Percentiles rank a stretch among this genome's conserved stretches.
phyloP scores from a whole-genome alignment of 2,888 invertebrate genomes.

The Sarcophaga caerulescens region DNA sequence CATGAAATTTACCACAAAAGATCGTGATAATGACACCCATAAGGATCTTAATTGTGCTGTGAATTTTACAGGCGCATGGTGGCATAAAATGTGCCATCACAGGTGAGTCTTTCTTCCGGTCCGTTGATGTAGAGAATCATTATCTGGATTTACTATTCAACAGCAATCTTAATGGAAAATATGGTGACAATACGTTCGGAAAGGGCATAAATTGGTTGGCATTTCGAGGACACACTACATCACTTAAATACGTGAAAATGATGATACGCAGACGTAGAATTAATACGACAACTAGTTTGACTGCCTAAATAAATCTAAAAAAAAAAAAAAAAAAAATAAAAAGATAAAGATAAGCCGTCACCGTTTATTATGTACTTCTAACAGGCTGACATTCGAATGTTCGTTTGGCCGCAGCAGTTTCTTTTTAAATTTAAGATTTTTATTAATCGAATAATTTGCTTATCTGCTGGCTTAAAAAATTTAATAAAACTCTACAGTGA shows the following conservation, averaged over 20 bases:
- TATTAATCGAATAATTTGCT: no score
- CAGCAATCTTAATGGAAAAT: constrained; percentile 37
- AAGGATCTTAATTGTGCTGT: constrained; percentile 19
- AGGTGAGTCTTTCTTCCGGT: not conserved
- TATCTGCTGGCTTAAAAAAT: no score
- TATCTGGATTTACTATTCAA: not conserved
- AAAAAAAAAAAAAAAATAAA: no score
- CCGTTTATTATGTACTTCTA: no score
- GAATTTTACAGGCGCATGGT: constrained; percentile 28
- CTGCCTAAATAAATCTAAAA: no score
- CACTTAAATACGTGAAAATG: constrained; percentile 34
- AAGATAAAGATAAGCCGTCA: no score
- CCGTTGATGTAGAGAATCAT: not conserved
- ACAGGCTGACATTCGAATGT: no score
- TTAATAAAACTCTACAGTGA: no score
- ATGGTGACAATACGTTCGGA: constrained; percentile 29
- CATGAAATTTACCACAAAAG: constrained; percentile 29
- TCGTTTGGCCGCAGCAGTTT: no score
- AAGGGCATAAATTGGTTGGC: constrained; percentile 38
- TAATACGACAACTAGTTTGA: not conserved
- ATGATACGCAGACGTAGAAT: constrained; percentile 27
- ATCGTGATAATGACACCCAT: constrained; percentile 31
- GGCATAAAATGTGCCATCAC: constrained; percentile 10
- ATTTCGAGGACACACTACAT: constrained; percentile 3
- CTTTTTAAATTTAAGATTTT: no score